Percentiles rank a stretch among this genome's conserved stretches.
phyloP scores from a whole-genome alignment of 2,113 vertebrate genomes.

The Typhlomys cinereus region DNA sequence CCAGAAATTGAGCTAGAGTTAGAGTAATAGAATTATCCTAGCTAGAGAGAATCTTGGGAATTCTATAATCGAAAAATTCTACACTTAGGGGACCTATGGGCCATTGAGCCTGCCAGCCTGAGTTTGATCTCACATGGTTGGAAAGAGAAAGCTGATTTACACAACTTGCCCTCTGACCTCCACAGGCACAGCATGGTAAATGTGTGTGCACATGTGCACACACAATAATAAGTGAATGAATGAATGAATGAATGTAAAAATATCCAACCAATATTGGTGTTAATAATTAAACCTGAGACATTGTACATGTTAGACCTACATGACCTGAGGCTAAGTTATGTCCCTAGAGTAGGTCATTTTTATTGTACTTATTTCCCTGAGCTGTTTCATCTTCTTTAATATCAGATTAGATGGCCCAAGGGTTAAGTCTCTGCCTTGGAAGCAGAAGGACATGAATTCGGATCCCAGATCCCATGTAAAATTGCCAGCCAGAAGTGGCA shows the following conservation, averaged over 20 bases:
- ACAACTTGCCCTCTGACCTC: not conserved
- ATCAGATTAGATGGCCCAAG: too few species aligned
- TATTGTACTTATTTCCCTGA: not conserved
- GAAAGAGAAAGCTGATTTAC: too few species aligned
- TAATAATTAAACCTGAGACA: not conserved
- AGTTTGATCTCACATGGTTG: too few species aligned
- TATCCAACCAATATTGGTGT: not conserved
- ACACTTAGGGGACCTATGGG: too few species aligned
- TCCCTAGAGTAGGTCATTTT: not conserved
- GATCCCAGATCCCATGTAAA: too few species aligned
- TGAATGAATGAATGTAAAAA: too few species aligned
- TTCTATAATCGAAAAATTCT: not conserved
- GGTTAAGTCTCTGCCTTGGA: too few species aligned
- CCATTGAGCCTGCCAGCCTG: too few species aligned
- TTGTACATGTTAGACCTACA: not conserved
- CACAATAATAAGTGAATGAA: not conserved
- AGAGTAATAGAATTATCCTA: not conserved
- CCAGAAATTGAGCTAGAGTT: not conserved
- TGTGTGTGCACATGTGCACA: too few species aligned
- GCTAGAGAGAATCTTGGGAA: not conserved
- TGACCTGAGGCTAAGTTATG: too few species aligned
- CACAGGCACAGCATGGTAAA: not conserved
- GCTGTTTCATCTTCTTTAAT: not conserved
- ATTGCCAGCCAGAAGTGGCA: too few species aligned
- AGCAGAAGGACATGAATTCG: too few species aligned